Percentiles rank a stretch among this genome's conserved stretches.
Evolutionary conservation across 2,888 invertebrate genomes (phyloP).

Genomic region (Nomada fucata): DNA sequence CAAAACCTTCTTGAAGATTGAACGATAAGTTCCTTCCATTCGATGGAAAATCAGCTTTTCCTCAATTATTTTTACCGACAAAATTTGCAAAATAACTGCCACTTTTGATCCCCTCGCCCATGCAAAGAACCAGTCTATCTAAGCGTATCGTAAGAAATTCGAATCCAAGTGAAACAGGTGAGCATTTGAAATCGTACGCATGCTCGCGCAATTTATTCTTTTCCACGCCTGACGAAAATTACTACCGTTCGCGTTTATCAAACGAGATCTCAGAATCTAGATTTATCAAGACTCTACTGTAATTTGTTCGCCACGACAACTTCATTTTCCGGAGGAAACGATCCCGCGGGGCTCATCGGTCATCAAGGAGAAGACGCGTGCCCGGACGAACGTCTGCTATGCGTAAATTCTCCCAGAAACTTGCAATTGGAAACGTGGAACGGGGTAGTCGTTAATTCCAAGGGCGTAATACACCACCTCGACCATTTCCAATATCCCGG

Average conservation of each 20-base stretch:
- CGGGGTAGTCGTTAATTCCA: conserved; percentile 33
- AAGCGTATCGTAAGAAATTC: no score
- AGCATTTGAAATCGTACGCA: no score
- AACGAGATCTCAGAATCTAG: neutral
- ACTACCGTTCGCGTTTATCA: no score
- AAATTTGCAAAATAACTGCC: no score
- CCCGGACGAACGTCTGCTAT: neutral
- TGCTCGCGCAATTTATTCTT: no score
- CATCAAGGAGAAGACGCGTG: conserved; percentile 16
- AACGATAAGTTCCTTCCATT: no score
- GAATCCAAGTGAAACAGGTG: no score
- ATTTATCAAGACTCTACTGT: conserved; percentile 1
- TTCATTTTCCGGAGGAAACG: conserved; percentile 5
- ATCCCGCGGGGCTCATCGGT: conserved; percentile 34
- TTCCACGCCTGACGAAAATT: neutral
- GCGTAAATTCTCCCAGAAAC: conserved; percentile 1
- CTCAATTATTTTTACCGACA: no score
- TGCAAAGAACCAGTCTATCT: no score
- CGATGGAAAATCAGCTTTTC: no score
- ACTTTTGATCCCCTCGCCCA: no score
- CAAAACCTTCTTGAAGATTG: no score
- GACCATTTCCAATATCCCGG: neutral
- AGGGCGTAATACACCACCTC: conserved; percentile 1
- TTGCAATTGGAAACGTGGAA: neutral
- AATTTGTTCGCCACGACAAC: conserved; percentile 28